Evolutionary conservation across 2,888 invertebrate species (phyloP).

Genomic region (Hemistola chrysoprasaria): DNA sequence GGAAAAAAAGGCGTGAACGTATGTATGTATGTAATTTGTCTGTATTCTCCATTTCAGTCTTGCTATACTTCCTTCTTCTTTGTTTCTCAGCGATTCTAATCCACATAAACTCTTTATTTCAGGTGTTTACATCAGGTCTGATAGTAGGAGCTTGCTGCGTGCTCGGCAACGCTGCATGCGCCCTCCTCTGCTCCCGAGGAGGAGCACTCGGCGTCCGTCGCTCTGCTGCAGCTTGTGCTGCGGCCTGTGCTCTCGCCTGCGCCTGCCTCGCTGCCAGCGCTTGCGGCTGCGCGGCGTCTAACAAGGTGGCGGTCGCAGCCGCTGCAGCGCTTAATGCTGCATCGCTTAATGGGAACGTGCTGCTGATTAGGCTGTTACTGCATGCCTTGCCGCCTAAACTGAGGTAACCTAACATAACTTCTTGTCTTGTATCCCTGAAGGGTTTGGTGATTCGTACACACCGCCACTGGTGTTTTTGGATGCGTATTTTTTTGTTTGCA

Average conservation of each 20-base stretch:
- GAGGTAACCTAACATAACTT: constrained; percentile 59
- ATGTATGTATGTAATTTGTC: too few relatives aligned
- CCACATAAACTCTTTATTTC: too few relatives aligned
- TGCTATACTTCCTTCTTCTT: too few relatives aligned
- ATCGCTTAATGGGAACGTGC: constrained; percentile 69
- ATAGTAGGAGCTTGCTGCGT: constrained; percentile 73
- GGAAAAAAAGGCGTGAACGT: too few relatives aligned
- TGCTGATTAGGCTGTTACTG: constrained; percentile 61
- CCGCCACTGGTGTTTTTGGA: too few relatives aligned
- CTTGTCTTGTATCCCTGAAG: not conserved
- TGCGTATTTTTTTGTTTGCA: too few relatives aligned
- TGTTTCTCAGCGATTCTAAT: too few relatives aligned
- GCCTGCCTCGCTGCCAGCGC: constrained; percentile 61
- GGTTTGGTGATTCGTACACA: too few relatives aligned
- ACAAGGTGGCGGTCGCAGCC: constrained; percentile 61
- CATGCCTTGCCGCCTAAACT: constrained; percentile 69
- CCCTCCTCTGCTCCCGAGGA: constrained; percentile 55
- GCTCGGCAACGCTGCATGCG: constrained; percentile 65
- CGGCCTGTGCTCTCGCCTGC: constrained; percentile 63
- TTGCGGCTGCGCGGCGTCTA: constrained; percentile 55
- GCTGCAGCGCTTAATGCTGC: constrained; percentile 70
- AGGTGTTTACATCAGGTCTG: constrained; percentile 70
- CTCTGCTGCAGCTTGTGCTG: constrained; percentile 63
- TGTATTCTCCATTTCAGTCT: too few relatives aligned
- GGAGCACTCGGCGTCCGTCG: constrained; percentile 62